Evolutionary conservation across 1,140 invertebrate species (phyloP).

Genomic region (Drosophila repletoides): DNA sequence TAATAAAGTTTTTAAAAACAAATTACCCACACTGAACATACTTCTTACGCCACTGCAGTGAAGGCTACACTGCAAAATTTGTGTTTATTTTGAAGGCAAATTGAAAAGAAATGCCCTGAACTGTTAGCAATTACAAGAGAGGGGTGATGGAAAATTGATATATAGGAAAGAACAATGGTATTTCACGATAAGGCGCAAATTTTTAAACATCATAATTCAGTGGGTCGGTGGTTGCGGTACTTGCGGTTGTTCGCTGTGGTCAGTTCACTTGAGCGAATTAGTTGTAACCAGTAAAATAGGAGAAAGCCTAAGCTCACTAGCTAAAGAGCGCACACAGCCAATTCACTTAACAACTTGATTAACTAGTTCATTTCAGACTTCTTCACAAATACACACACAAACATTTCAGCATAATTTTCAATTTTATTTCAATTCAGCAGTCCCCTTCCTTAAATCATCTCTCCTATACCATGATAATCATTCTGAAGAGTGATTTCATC

Average conservation of each 20-base stretch:
- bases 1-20: too few species aligned
- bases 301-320: too few species aligned
- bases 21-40: too few species aligned
- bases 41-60: too few species aligned
- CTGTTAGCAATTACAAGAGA: conserved; percentile 9
- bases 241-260: neutral
- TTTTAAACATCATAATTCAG: neutral
- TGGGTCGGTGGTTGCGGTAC: neutral
- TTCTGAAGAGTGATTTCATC: conserved; percentile 22
- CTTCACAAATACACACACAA: conserved; percentile 30
- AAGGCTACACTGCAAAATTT: conserved; percentile 46
- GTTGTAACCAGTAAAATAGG: too few species aligned
- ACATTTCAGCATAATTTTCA: conserved; percentile 54
- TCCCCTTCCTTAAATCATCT: neutral
- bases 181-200: conserved; percentile 14
- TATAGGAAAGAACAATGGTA: neutral
- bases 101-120: conserved; percentile 3
- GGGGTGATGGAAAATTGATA: neutral
- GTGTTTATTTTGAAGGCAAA: conserved; percentile 59
- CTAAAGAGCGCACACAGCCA: conserved; percentile 33
- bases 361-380: conserved; percentile 39
- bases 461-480: conserved; percentile 10
- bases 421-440: conserved; percentile 70
- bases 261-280: neutral
- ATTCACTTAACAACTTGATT: conserved; percentile 75